Base-by-base conservation (phyloP, 2,888 invertebrate genomes). In the Stenurella melanura region DNA sequence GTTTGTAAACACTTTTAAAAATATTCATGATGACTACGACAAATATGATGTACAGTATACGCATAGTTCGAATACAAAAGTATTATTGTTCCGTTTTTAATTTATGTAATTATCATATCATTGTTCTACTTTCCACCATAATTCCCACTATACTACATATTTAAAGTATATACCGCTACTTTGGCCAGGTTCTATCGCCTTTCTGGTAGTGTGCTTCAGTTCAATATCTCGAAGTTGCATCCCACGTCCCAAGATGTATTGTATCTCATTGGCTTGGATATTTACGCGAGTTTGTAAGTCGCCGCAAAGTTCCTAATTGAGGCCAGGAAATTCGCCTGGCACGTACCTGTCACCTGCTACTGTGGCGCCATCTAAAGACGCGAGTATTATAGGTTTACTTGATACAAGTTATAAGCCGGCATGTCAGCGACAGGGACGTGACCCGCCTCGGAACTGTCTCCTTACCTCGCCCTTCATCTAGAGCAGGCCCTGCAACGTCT, bases 351-450 rank as follows among this genome's bases (percentile, higher is more conserved):
- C 87, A 88, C 87, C 87, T 87, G 86, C 85, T 84, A 54, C 72
- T 79, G 84, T 81, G 81, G 84, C 83, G 83, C 85, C 87, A 86
- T 85, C 86, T 82, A 86, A 81, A 81, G 80, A 82, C 84, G 85
- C 82, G 79, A 81, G 84, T 83, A 86, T 87, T 88, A 88, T 85
- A 85, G 87, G 85, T 87, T 86, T 87, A 87, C 87, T 87, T 87
- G 87, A 88, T 88, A 88, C 88, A 88, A 88, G 86, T 88, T 88
- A 87, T 88, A 89, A 89, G 87, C 88, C 87, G 83, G 84, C 83
- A 83, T 87, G 87, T 87, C 87, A 87, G 84, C 85, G 84, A 80
- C 82, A 81, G 81, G 80, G 85, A 88, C 88, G 88, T 88, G 88
- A 88, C 87, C 85, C 78, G 88, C 83, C 82, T 88, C 82, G 80